Conservation (phyloP, 2,888 invertebrate genomes). For the Watsonalla cultraria region DNA sequence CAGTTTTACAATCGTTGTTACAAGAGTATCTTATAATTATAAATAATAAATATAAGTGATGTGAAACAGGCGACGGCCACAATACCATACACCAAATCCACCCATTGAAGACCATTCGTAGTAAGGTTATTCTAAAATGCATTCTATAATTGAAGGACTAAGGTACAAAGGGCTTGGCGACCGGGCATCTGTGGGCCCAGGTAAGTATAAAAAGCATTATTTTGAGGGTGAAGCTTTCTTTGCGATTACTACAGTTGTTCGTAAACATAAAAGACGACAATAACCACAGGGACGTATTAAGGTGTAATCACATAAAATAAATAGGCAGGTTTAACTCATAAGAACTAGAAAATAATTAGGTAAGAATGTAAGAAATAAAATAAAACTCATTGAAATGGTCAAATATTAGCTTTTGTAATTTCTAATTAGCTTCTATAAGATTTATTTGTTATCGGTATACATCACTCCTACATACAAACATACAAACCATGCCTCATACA, state of each 20-base stretch:
- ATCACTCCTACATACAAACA: too few relatives aligned
- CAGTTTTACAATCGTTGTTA: too few relatives aligned
- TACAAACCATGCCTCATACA: too few relatives aligned
- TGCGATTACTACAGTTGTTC: slow-evolving; percentile 63
- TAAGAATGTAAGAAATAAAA: too few relatives aligned
- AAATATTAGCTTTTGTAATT: too few relatives aligned
- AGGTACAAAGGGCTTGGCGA: slow-evolving; percentile 25
- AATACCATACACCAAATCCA: slow-evolving; percentile 29
- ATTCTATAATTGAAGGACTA: slow-evolving; percentile 30
- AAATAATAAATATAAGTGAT: slow-evolving; percentile 7
- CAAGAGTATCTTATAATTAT: too few relatives aligned
- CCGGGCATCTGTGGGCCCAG: slow-evolving; percentile 18
- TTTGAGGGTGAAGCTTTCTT: slow-evolving; percentile 69
- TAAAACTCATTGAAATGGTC: too few relatives aligned
- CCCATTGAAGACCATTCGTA: slow-evolving; percentile 27
- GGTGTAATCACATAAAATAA: neutral
- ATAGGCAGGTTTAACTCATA: neutral
- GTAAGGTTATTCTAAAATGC: slow-evolving; percentile 34
- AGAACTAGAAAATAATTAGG: too few relatives aligned
- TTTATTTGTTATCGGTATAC: too few relatives aligned
- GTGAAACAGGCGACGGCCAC: slow-evolving; percentile 37
- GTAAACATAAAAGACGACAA: slow-evolving; percentile 58
- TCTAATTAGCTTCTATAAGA: too few relatives aligned
- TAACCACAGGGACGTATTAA: slow-evolving; percentile 44
- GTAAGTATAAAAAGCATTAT: slow-evolving; percentile 50